These are phyloP conservation scores for Cepaea hortensis DNA, from an alignment of 2,888 invertebrate species.

Conservation along the genomic window DNA sequence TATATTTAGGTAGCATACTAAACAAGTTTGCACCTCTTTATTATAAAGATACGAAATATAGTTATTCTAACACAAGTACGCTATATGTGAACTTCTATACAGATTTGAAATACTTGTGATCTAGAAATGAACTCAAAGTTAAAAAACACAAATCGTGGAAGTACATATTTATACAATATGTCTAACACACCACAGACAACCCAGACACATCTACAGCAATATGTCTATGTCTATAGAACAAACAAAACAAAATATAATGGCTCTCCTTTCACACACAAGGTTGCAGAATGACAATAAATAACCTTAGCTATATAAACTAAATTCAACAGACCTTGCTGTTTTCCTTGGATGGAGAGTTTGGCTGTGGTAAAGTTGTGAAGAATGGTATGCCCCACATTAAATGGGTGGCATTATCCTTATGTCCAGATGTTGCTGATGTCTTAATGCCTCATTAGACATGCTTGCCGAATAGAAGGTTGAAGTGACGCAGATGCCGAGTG, in stretches of 20 bases:
- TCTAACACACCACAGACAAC: conserved; percentile 41
- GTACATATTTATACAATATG: conserved; percentile 29
- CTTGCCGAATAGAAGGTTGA: conserved; percentile 60
- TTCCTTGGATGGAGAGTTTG: not conserved
- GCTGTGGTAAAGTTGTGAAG: not conserved
- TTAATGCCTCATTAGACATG: conserved; percentile 67
- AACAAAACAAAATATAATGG: not conserved
- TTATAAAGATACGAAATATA: conserved; percentile 4
- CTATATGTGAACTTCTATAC: conserved; percentile 25
- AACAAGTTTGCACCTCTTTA: not conserved
- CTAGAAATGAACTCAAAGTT: conserved; percentile 32
- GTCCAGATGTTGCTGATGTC: not conserved
- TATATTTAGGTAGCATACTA: not conserved
- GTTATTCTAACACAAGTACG: conserved; percentile 16
- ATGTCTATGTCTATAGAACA: conserved; percentile 9
- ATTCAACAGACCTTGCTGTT: conserved; percentile 27
- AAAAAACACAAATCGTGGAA: conserved; percentile 15
- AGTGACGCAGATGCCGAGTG: conserved; percentile 42
- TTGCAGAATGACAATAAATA: not conserved
- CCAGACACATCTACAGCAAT: conserved; percentile 3
- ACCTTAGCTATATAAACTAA: not conserved
- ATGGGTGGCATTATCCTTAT: not conserved
- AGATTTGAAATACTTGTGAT: conserved; percentile 24
- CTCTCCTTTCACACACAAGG: conserved; percentile 38
- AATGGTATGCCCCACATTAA: conserved; percentile 2